phyloP scores from a whole-genome alignment of 2,797 vertebrate species.

The Threskiornis aethiopicus region DNA sequence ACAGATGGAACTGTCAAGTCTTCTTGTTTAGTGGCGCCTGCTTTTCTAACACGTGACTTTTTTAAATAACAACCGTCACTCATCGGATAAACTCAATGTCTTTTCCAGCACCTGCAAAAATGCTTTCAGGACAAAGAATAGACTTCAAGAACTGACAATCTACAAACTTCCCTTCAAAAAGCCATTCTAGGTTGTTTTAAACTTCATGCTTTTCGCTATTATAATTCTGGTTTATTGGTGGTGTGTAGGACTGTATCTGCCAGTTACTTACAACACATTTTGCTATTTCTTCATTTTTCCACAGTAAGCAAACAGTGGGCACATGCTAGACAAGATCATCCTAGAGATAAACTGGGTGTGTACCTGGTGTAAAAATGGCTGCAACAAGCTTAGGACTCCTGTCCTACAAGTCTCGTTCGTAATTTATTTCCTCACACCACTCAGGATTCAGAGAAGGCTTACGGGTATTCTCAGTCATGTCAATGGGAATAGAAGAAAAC shows the following conservation, averaged over 20 bases:
- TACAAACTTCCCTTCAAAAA: background rate
- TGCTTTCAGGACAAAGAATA: conserved; percentile 10
- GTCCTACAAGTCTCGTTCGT: background rate
- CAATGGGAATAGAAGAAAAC: background rate
- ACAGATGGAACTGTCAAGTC: conserved; percentile 58
- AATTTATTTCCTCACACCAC: background rate
- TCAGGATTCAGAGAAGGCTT: background rate
- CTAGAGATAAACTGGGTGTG: background rate
- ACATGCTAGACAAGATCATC: background rate
- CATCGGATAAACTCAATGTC: conserved; percentile 17
- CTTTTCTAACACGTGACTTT: conserved; percentile 48
- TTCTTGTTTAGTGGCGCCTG: conserved; percentile 57
- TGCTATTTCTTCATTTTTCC: background rate
- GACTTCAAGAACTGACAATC: background rate
- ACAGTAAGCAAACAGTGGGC: background rate
- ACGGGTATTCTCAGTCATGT: background rate
- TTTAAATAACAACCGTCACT: conserved; percentile 47
- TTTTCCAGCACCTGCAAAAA: conserved; percentile 53
- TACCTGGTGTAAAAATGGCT: background rate
- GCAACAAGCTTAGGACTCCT: background rate
- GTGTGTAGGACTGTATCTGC: background rate
- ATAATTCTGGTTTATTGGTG: background rate
- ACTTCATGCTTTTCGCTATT: background rate
- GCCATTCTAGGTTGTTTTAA: background rate
- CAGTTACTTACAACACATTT: background rate